Percentiles rank a stretch among this genome's conserved stretches.
These are phyloP conservation scores for Oryzias dopingdopingensis DNA, from an alignment of 2,797 vertebrate species.

Conservation along the genomic window DNA sequence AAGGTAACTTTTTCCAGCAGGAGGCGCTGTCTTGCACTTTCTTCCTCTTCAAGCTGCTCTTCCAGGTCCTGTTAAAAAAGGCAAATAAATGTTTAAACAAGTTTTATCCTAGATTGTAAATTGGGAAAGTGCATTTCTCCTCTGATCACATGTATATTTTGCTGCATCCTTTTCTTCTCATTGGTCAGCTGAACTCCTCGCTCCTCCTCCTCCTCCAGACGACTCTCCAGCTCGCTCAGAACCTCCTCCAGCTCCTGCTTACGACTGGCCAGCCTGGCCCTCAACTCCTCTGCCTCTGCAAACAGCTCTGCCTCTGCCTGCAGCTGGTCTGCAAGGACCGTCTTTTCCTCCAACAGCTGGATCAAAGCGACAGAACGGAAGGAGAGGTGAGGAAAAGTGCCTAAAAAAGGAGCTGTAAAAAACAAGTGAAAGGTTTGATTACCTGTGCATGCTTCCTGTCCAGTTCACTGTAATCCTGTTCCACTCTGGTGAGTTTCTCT, in stretches of 20 bases:
- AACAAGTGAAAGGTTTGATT: constrained; percentile 14
- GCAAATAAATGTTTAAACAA: background rate
- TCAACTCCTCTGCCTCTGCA: constrained; percentile 88
- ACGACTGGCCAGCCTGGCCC: constrained; percentile 80
- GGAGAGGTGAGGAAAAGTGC: background rate
- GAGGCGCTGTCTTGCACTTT: constrained; percentile 87
- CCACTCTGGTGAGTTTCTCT: constrained; percentile 79
- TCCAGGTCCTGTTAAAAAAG: constrained; percentile 81
- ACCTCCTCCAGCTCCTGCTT: constrained; percentile 92
- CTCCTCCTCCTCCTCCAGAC: constrained; percentile 89
- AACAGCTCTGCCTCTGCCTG: constrained; percentile 89
- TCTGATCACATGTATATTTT: constrained; percentile 82
- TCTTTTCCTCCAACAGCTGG: constrained; percentile 85
- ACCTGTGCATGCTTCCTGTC: constrained; percentile 85
- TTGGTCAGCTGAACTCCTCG: constrained; percentile 79
- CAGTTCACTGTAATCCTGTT: constrained; percentile 81
- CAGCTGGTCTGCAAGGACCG: constrained; percentile 85
- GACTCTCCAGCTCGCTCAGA: constrained; percentile 84
- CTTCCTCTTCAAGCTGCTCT: constrained; percentile 89
- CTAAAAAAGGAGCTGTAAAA: background rate
- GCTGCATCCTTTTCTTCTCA: constrained; percentile 87
- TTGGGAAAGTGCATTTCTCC: background rate
- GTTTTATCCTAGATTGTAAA: background rate
- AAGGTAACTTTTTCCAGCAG: constrained; percentile 88
- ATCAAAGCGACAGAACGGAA: background rate